Evolutionary conservation across 2,888 invertebrate genomes (phyloP).

Genomic region (Autographa gamma): DNA sequence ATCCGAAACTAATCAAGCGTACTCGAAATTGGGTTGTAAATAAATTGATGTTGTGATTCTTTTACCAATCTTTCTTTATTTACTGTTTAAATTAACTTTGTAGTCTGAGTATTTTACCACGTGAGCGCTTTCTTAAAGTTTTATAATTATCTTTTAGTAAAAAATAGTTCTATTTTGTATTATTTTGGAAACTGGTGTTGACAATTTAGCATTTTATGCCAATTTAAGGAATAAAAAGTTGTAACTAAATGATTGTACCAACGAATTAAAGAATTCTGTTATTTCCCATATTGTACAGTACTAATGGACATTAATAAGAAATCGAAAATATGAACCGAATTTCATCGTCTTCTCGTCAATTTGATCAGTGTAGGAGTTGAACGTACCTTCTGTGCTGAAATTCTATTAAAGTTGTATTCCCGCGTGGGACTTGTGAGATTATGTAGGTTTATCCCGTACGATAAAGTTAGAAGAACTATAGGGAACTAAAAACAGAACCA

Average conservation of each 20-base stretch:
- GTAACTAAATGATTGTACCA: too few relatives aligned
- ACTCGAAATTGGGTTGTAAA: background rate
- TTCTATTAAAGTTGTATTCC: slow-evolving; percentile 1
- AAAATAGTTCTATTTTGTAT: too few relatives aligned
- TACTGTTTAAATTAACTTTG: background rate
- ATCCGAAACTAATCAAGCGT: slow-evolving; percentile 8
- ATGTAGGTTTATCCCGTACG: background rate
- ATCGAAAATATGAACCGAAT: background rate
- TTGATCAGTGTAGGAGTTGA: background rate
- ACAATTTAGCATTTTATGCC: too few relatives aligned
- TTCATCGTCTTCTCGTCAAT: background rate
- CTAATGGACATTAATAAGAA: background rate
- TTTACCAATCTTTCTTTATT: background rate
- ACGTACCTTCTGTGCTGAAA: background rate
- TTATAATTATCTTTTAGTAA: background rate
- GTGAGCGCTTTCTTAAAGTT: background rate
- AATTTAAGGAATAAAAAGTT: too few relatives aligned
- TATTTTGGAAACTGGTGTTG: too few relatives aligned
- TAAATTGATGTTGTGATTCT: background rate
- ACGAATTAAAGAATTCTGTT: too few relatives aligned
- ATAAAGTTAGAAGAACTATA: background rate
- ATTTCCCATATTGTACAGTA: too few relatives aligned
- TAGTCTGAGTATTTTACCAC: background rate
- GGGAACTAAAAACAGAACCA: background rate
- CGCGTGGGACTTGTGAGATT: background rate